A percentile compares a stretch with the other conserved stretches of the same genome.
Evolutionary conservation across 2,113 vertebrate species (phyloP).

Genomic region (Vicugna pacos): DNA sequence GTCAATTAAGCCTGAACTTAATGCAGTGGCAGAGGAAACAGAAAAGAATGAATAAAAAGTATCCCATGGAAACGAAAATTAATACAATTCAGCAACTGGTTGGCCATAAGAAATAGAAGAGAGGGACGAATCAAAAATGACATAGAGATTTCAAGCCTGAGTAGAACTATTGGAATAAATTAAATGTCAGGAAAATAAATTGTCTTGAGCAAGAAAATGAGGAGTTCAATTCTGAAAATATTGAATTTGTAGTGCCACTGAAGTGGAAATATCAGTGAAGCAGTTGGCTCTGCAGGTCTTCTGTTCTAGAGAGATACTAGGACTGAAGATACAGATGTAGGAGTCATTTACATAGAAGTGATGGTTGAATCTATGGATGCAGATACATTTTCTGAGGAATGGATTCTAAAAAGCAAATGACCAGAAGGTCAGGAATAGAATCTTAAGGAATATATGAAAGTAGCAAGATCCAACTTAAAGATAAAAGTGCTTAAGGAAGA

Average conservation of each 20-base stretch:
- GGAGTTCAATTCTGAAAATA: neutral
- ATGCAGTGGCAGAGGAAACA: neutral
- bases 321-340: neutral
- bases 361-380: neutral
- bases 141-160: neutral
- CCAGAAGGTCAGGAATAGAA: neutral
- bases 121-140: neutral
- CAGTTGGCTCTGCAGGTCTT: neutral
- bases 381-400: neutral
- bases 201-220: neutral
- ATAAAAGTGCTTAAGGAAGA: neutral
- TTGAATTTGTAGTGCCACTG: neutral
- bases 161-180: neutral
- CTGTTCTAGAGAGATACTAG: neutral
- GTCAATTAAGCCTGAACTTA: neutral
- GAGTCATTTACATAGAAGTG: neutral
- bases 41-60: neutral
- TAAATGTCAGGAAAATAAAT: conserved; percentile 40
- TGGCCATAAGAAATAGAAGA: neutral
- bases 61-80: neutral
- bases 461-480: neutral
- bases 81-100: neutral
- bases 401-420: neutral
- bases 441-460: neutral
- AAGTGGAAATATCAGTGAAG: neutral